phyloP scores from a whole-genome alignment of 2,888 invertebrate species.

The Amorpha juglandis region DNA sequence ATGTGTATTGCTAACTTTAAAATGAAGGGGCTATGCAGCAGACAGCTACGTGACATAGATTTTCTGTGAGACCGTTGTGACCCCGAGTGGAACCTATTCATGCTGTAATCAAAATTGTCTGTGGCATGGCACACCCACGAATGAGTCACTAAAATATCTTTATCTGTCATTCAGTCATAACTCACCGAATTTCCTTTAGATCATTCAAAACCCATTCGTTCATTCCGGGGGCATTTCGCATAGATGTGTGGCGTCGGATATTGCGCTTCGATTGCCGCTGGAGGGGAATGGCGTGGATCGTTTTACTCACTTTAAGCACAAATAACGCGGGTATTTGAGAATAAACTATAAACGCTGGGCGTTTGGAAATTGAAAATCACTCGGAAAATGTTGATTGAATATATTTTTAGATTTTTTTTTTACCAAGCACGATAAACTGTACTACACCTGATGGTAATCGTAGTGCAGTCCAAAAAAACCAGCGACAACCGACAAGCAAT shows the following conservation, averaged over 20 bases:
- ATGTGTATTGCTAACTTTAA: no score
- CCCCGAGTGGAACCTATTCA: no score
- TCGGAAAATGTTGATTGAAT: neutral
- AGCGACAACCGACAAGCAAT: no score
- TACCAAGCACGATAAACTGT: no score
- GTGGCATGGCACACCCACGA: no score
- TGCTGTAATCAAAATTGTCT: no score
- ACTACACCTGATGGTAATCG: no score
- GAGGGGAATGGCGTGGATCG: constrained; percentile 22
- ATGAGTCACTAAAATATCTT: neutral
- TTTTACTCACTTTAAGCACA: constrained; percentile 17
- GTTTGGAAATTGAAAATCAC: neutral
- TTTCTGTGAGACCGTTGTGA: no score
- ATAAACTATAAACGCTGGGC: constrained; percentile 6
- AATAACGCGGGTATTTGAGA: constrained; percentile 20
- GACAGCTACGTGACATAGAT: no score
- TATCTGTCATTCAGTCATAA: constrained; percentile 1
- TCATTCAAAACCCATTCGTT: constrained; percentile 37
- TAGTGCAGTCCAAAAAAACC: no score
- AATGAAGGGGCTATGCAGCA: no score
- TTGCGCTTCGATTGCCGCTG: constrained; percentile 36
- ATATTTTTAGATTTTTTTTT: constrained; percentile 1
- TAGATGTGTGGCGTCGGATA: constrained; percentile 37
- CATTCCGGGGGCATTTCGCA: constrained; percentile 37
- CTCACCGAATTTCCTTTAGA: constrained; percentile 37